Evolutionary conservation across 2,888 invertebrate species (phyloP).

Genomic region (Cremastobaeus sp.): DNA sequence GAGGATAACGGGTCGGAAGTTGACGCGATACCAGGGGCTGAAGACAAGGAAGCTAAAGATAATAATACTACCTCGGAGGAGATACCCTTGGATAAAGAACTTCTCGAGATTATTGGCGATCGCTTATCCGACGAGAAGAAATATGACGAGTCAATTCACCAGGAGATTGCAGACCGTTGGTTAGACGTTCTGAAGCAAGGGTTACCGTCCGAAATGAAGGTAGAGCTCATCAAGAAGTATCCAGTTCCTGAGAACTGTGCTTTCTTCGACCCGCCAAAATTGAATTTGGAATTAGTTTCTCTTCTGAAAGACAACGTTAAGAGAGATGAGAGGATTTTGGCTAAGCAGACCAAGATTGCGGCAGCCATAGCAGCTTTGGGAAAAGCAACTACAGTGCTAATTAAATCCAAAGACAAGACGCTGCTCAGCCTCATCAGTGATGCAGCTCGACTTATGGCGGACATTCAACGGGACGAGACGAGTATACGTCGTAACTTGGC

Average conservation of each 20-base stretch:
- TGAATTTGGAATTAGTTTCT: constrained; percentile 3
- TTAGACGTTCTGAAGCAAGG: constrained; percentile 19
- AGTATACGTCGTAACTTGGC: not conserved
- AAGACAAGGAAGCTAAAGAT: not conserved
- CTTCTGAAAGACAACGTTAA: no score
- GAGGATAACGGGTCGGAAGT: no score
- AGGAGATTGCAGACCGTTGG: constrained; percentile 1
- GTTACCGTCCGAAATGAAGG: constrained; percentile 11
- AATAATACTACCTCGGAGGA: no score
- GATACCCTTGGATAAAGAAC: not conserved
- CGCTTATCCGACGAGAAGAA: not conserved
- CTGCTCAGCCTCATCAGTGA: not conserved
- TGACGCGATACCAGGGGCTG: not conserved
- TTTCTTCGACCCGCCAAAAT: constrained; percentile 1
- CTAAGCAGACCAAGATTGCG: constrained; percentile 2
- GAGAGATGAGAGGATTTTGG: no score
- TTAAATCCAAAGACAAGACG: not conserved
- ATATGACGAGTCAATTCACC: constrained; percentile 1
- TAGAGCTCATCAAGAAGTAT: constrained; percentile 19
- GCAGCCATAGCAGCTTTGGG: not conserved
- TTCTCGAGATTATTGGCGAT: not conserved
- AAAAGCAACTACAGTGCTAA: not conserved
- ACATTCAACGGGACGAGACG: constrained; percentile 3
- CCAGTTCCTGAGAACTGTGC: constrained; percentile 6
- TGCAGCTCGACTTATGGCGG: not conserved